Conservation (phyloP, 1,140 invertebrate species). For the Agrypnia vestita region DNA sequence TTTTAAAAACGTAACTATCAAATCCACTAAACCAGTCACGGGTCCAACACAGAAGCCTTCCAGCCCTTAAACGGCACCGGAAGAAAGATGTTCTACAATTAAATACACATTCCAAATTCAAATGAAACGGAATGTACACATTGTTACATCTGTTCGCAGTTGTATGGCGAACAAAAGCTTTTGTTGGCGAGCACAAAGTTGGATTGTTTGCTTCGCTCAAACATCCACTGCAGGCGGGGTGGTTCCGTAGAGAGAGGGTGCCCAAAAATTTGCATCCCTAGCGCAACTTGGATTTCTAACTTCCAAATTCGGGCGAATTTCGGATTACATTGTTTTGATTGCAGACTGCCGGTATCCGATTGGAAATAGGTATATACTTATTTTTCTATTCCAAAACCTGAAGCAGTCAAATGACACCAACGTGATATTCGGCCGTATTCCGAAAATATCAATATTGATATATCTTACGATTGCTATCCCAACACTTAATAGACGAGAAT, state of each 20-base stretch:
- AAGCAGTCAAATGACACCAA: too few species aligned
- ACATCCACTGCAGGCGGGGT: conserved; percentile 26
- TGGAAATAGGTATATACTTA: too few species aligned
- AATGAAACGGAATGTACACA: conserved; percentile 54
- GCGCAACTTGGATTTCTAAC: background rate
- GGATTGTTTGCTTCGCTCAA: conserved; percentile 55
- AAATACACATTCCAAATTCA: conserved; percentile 52
- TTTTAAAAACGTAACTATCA: background rate
- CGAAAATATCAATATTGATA: too few species aligned
- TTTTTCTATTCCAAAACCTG: too few species aligned
- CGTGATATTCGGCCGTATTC: too few species aligned
- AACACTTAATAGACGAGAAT: too few species aligned
- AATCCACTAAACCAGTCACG: background rate
- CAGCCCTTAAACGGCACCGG: conserved; percentile 22
- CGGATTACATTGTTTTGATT: conserved; percentile 24
- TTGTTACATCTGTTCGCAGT: conserved; percentile 53
- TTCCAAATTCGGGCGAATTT: background rate
- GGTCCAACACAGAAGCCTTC: background rate
- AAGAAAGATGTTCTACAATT: conserved; percentile 59
- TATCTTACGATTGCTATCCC: too few species aligned
- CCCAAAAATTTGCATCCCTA: conserved; percentile 4
- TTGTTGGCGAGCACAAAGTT: conserved; percentile 53
- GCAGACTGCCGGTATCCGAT: too few species aligned
- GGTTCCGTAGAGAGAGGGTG: background rate
- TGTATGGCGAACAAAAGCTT: conserved; percentile 56